Percentiles rank a stretch among this genome's conserved stretches.
These are phyloP conservation scores for Pan paniscus DNA, from an alignment of 2,113 vertebrate species.

Conservation along the genomic window DNA sequence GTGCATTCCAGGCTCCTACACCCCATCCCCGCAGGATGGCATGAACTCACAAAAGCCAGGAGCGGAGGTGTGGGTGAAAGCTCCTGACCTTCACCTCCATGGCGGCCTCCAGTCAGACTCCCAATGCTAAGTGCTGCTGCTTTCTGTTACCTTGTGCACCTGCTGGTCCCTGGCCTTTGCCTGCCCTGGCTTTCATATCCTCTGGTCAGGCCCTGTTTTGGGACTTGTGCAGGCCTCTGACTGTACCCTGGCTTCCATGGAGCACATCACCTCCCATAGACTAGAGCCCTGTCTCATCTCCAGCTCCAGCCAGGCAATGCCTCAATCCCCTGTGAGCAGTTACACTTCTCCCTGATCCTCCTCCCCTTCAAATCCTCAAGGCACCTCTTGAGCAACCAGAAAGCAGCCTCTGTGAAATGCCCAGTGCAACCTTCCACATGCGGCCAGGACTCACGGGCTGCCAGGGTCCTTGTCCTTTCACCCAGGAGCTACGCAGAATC, in stretches of 20 bases:
- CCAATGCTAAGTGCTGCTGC: accelerated
- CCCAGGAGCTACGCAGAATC: not conserved
- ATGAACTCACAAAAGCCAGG: not conserved
- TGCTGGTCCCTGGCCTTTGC: not conserved
- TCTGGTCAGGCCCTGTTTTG: not conserved
- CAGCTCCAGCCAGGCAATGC: too few species aligned
- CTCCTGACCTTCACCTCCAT: not conserved
- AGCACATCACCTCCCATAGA: not conserved
- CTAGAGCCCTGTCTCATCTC: not conserved
- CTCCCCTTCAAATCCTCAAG: not conserved
- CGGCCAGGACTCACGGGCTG: accelerated
- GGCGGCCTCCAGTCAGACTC: accelerated
- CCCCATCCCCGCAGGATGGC: too few species aligned
- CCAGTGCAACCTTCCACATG: accelerated
- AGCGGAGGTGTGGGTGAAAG: accelerated
- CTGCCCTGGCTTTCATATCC: too few species aligned
- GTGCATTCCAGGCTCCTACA: accelerated
- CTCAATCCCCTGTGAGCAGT: too few species aligned
- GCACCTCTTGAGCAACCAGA: not conserved
- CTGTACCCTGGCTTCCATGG: not conserved
- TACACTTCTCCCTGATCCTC: not conserved
- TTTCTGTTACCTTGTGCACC: not conserved
- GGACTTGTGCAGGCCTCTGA: not conserved
- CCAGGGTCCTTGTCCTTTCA: not conserved
- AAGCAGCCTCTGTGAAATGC: not conserved